Base-by-base conservation (phyloP, 2,888 invertebrate genomes). In the Chaetogeoica ovagalla region DNA sequence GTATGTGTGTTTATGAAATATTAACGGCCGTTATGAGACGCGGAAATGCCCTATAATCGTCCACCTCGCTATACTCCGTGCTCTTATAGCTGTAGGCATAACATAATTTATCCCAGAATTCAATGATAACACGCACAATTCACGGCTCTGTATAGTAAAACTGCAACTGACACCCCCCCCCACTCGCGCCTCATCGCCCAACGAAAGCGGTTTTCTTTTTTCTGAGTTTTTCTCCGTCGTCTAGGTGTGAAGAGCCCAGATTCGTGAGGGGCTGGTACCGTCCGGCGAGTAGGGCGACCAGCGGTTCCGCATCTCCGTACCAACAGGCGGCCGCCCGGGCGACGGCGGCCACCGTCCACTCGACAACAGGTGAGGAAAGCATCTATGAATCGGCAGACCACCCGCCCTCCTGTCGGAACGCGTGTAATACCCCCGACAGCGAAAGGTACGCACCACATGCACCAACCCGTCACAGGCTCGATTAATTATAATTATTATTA, bases 361-460 rank as follows among this genome's bases (percentile, higher is more conserved):
- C 79, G 79, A 71, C 79, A 63, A 79, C 79, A 71, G 79, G 79
- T 79, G 94, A 94, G 86, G 94, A 94, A 87, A 93, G 93, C 86
- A 92, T 94, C 85, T 94, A 94, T 87, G 94, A 94, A 88, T 93
- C 93, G 85, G 94, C 94, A 84, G 92, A 92, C 86, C 91, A 91
- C 69, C 82, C 81, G 60, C 68, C 81, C 79, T 82, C 82, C 55
- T 73, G 81, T 69, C 82, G 81, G 68, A 81, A 87, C 82, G 86
- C 85, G 86, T 91, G 92, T 83, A 94, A 94, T 88, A 93, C 93
- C 83, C 94, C 94, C 84, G 94, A 94, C 87, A 94, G 94, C 88
- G 94, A 93, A 90, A 94, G 94, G 94, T 94, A 90, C 89, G 89
- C 85, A 82, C 82, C 81, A 81, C 77, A 82, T 83, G 62, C 77